Percentiles rank a stretch among this genome's conserved stretches.
Conservation (phyloP, 2,113 vertebrate species). For the Nannospalax galili region DNA sequence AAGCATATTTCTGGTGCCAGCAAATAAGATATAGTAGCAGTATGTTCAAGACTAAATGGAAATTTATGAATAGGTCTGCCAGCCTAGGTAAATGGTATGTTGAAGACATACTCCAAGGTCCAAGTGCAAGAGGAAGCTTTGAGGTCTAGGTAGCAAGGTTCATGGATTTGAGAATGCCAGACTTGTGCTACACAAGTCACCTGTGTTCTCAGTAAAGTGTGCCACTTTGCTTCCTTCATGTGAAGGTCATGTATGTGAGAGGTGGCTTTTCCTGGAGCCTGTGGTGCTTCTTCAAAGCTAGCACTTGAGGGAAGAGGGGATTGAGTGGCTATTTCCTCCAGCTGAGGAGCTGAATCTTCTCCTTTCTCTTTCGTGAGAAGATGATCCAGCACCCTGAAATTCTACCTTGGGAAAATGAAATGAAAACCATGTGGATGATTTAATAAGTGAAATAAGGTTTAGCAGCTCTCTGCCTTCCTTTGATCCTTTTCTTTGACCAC, state of each 20-base stretch:
- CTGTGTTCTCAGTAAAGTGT: not conserved
- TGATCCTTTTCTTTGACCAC: slow-evolving; percentile 76
- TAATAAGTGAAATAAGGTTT: slow-evolving; percentile 79
- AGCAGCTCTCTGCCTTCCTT: slow-evolving; percentile 67
- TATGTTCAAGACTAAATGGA: slow-evolving; percentile 47
- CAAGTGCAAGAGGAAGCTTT: not conserved
- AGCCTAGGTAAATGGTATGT: not conserved
- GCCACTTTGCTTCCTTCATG: not conserved
- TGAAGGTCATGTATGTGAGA: not conserved
- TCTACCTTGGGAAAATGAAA: slow-evolving; percentile 73
- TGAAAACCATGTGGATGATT: slow-evolving; percentile 80
- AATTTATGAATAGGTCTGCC: slow-evolving; percentile 53
- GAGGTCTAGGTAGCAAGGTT: not conserved
- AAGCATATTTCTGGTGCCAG: slow-evolving; percentile 62
- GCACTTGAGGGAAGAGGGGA: not conserved
- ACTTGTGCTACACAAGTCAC: not conserved
- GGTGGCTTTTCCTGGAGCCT: not conserved
- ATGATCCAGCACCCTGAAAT: slow-evolving; percentile 65
- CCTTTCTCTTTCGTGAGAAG: slow-evolving; percentile 35
- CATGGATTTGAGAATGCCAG: not conserved
- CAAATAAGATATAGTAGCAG: slow-evolving; percentile 47
- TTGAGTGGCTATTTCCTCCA: slow-evolving; percentile 1
- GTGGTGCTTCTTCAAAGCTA: not conserved
- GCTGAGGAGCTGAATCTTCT: slow-evolving; percentile 38
- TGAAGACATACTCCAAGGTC: slow-evolving; percentile 15